These are phyloP conservation scores for Drosophila mettleri DNA, from an alignment of 2,888 invertebrate species.

Conservation along the genomic window DNA sequence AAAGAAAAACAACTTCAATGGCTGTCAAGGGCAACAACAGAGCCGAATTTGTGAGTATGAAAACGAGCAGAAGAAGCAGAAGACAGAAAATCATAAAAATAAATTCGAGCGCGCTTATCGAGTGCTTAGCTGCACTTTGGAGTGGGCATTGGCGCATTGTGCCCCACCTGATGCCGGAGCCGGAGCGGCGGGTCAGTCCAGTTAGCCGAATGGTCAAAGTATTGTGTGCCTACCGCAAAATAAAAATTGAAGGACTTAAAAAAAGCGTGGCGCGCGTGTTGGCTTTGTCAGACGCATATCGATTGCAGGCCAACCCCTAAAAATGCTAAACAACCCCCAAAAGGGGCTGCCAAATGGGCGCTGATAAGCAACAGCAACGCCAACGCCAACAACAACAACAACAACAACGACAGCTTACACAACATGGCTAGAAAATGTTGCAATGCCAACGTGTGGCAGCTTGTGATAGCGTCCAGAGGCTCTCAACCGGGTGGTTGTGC, in stretches of 20 bases:
- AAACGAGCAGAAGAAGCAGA: not conserved
- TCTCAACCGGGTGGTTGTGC: constrained; percentile 66
- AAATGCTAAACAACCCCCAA: constrained; percentile 72
- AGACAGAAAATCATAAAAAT: constrained; percentile 36
- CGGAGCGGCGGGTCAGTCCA: not conserved
- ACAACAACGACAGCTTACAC: constrained; percentile 24
- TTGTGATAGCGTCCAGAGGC: constrained; percentile 69
- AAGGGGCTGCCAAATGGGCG: constrained; percentile 40
- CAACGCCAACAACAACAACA: constrained; percentile 36
- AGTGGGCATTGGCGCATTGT: not conserved
- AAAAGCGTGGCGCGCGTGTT: constrained; percentile 22
- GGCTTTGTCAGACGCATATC: constrained; percentile 52
- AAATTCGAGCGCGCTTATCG: constrained; percentile 58
- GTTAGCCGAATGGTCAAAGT: constrained; percentile 34
- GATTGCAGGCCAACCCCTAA: constrained; percentile 68
- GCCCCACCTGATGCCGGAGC: not conserved
- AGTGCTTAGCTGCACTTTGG: constrained; percentile 62
- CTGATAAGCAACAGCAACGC: constrained; percentile 66
- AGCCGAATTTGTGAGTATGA: constrained; percentile 17
- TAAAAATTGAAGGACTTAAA: constrained; percentile 1
- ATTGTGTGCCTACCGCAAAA: constrained; percentile 54
- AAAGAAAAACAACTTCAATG: constrained; percentile 48
- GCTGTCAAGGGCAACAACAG: constrained; percentile 64
- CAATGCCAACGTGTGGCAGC: constrained; percentile 78
- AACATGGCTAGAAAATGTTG: constrained; percentile 73